Conservation (phyloP, 2,888 invertebrate species). For the Deilephila elpenor region DNA sequence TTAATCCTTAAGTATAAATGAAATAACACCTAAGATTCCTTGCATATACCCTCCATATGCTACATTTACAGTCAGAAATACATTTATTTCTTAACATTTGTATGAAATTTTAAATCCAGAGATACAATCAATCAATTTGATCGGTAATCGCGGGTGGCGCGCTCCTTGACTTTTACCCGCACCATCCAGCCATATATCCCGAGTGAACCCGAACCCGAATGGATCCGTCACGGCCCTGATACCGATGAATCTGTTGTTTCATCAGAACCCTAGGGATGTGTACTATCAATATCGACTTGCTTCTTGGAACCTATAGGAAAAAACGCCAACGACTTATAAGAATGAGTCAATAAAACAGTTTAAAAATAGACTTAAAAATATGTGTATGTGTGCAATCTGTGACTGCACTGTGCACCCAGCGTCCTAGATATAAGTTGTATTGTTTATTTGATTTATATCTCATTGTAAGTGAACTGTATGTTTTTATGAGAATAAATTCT, state of each 20-base stretch:
- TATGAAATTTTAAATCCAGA: neutral
- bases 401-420: too few relatives aligned
- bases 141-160: conserved; percentile 40
- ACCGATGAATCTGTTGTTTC: conserved; percentile 65
- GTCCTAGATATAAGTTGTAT: too few relatives aligned
- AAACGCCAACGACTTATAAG: too few relatives aligned
- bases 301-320: too few relatives aligned
- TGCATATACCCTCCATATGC: neutral
- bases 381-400: too few relatives aligned
- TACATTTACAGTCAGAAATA: neutral
- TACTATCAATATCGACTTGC: conserved; percentile 30
- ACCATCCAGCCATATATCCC: conserved; percentile 53
- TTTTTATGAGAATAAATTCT: too few relatives aligned
- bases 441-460: too few relatives aligned
- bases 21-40: neutral
- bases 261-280: conserved; percentile 48
- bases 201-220: conserved; percentile 60
- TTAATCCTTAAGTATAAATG: neutral
- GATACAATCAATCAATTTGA: conserved; percentile 31
- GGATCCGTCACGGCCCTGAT: conserved; percentile 71
- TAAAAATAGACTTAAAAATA: too few relatives aligned
- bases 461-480: too few relatives aligned
- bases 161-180: conserved; percentile 62
- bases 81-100: neutral
- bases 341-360: too few relatives aligned